Evolutionary conservation across 2,113 vertebrate species (phyloP).

Genomic region (Asarcornis scutulata): DNA sequence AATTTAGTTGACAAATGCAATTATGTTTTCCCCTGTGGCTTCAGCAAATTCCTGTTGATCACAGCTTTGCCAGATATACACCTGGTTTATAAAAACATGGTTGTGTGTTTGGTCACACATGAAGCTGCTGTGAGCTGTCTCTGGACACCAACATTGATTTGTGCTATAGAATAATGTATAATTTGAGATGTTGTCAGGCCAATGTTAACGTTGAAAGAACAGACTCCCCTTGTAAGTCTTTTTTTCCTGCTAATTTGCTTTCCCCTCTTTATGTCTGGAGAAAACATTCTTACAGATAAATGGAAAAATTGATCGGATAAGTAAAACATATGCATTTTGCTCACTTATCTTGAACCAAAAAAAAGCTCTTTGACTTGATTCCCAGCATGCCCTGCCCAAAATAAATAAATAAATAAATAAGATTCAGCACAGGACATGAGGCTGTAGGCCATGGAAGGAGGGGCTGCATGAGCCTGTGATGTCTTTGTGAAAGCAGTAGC

Average conservation of each 20-base stretch:
- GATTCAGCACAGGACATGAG: not conserved
- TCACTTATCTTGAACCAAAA: not conserved
- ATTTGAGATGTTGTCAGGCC: not conserved
- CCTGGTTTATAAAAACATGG: not conserved
- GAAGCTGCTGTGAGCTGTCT: not conserved
- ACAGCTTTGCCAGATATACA: not conserved
- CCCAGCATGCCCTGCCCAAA: too few species aligned
- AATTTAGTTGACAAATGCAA: not conserved
- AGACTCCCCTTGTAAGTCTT: not conserved
- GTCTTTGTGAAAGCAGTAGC: not conserved
- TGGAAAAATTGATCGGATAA: not conserved
- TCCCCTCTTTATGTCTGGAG: not conserved
- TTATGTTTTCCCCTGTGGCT: not conserved
- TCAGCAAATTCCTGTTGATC: not conserved
- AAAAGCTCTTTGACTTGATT: not conserved
- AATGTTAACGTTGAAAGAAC: not conserved
- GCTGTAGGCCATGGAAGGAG: not conserved
- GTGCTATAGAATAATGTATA: not conserved
- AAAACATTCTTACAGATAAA: not conserved
- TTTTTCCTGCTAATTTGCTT: not conserved
- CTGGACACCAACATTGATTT: not conserved
- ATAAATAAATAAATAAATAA: not conserved
- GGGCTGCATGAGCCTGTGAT: not conserved
- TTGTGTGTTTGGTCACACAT: not conserved
- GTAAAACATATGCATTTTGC: accelerated